Evolutionary conservation across 2,113 vertebrate species (phyloP), one percentile per base, ranked within the genome.

Genomic region (Campylorhamphus procurvoides): DNA sequence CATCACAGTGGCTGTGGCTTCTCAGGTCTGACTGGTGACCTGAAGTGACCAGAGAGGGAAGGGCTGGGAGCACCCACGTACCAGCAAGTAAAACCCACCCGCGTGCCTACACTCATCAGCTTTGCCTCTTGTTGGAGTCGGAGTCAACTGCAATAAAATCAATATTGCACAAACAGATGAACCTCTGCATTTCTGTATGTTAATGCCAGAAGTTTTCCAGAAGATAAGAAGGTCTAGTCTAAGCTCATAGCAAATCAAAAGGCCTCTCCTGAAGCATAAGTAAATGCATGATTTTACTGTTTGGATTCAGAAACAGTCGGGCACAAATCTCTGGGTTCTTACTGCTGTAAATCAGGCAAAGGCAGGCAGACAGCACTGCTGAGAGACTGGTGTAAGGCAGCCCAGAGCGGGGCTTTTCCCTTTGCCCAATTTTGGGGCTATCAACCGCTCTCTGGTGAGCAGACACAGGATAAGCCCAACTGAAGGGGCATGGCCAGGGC

Each of bases 351-450:
- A 19, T 52, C 53, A n/a, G 49, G 18, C 9, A 28, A 37, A 84
- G 15, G 18, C 14, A 16, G 74, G 60, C 72, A 87, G 55, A 18
- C 2, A 42, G 66, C 66, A 4, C 25, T 40, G 59, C 60, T 33
- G 40, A 4, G 37, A 63, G 60, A 35, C 1, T 16, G 17, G 6
- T 3, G 37, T 14, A 10, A 46, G 49, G 56, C 37, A 46, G 29
- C 56, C 53, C 72, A 37, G 42, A 16, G 37, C 6, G 18, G 25
- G 19, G 55, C 28, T 74, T 56, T 66, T 29, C 47, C 42, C 66
- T 47, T n/a, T 25, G 42, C 25, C 42, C 9, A 12, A 0, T 33
- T 63, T 8, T 0, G 18, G 9, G 53, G 33, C 33, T 37, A 3
- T 7, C 35, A 83, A 28, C 47, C 10, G 7, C 35, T 68, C 29